phyloP scores from a whole-genome alignment of 1,140 invertebrate genomes.

The Drosophila athabasca region DNA sequence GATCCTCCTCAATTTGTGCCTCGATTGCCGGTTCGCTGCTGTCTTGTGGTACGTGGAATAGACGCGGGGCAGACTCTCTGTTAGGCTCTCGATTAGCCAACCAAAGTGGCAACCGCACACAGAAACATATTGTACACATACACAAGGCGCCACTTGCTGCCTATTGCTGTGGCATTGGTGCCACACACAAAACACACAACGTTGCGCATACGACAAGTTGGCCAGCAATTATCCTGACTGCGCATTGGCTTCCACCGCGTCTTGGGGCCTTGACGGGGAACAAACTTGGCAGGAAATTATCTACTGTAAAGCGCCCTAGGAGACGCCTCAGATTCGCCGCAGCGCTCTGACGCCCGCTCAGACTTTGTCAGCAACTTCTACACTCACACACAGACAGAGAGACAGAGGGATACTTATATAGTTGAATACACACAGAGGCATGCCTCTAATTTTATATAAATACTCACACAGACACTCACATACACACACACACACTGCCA shows the following conservation, averaged over 20 bases:
- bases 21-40: constrained; percentile 36
- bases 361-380: constrained; percentile 71
- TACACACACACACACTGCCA: neutral
- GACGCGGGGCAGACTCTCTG: constrained; percentile 51
- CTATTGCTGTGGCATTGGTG: constrained; percentile 67
- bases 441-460: constrained; percentile 67
- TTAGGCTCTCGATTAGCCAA: constrained; percentile 70
- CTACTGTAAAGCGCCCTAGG: constrained; percentile 52
- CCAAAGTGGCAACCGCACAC: constrained; percentile 49
- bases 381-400: constrained; percentile 18
- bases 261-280: constrained; percentile 62
- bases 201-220: constrained; percentile 75
- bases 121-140: constrained; percentile 18
- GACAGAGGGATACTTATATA: constrained; percentile 51
- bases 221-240: constrained; percentile 54
- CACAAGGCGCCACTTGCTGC: constrained; percentile 44
- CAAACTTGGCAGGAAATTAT: constrained; percentile 77
- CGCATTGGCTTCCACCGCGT: constrained; percentile 61
- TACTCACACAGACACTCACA: constrained; percentile 43
- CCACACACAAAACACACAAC: constrained; percentile 15
- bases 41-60: constrained; percentile 70
- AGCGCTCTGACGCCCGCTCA: constrained; percentile 36
- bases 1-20: constrained; percentile 50
- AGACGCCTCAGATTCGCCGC: constrained; percentile 72
- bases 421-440: constrained; percentile 48